Percentiles rank a stretch among this genome's conserved stretches.
Conservation (phyloP, 2,888 invertebrate genomes). For the Heteromyza rotundicornis region DNA sequence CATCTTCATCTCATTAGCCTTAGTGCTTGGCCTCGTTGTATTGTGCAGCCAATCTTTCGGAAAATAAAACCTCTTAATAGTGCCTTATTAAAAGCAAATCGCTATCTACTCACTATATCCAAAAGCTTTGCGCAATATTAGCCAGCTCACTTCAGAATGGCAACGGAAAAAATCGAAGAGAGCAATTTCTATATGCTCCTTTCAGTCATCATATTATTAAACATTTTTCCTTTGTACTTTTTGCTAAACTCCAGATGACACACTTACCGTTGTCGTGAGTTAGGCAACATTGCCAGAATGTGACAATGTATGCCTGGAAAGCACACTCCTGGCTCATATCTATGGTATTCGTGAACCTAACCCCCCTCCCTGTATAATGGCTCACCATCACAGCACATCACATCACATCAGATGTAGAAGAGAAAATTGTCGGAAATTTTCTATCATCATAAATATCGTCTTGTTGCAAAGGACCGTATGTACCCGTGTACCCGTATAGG, state of each 20-base stretch:
- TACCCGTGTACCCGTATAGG: neutral
- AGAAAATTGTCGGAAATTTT: conserved; percentile 19
- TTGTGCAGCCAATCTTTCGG: too few relatives aligned
- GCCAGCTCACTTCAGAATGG: too few relatives aligned
- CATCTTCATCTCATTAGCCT: too few relatives aligned
- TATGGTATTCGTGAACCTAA: neutral
- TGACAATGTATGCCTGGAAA: neutral
- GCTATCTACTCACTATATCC: too few relatives aligned
- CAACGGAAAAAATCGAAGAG: too few relatives aligned
- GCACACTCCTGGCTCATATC: neutral
- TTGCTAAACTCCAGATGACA: neutral
- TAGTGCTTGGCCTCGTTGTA: too few relatives aligned
- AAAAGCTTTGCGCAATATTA: too few relatives aligned
- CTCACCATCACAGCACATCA: conserved; percentile 7
- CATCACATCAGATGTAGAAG: neutral
- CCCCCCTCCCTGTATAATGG: neutral
- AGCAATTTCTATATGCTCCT: too few relatives aligned
- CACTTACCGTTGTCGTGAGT: neutral
- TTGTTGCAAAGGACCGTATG: neutral
- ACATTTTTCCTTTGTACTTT: conserved; percentile 5
- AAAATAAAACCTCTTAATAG: too few relatives aligned
- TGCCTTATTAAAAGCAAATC: too few relatives aligned
- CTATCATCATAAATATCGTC: conserved; percentile 4
- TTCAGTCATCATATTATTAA: too few relatives aligned
- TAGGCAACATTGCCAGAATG: neutral